Conservation (phyloP, 2,113 vertebrate species). For the Notechis scutatus region DNA sequence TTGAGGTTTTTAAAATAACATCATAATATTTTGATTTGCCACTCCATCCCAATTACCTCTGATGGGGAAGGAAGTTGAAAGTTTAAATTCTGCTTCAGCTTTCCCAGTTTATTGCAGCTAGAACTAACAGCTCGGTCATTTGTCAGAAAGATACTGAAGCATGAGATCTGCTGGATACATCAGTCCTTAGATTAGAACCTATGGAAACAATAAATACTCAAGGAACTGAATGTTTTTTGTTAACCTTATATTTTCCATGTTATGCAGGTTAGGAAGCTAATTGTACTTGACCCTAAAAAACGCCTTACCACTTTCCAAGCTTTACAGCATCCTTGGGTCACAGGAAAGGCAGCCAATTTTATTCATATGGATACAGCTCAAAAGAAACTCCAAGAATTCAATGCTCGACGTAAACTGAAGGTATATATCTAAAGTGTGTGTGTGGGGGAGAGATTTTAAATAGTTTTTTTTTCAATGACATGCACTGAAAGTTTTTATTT, state of each 20-base stretch:
- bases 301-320: constrained; percentile 83
- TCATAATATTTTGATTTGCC: neutral
- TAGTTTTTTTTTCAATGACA: neutral
- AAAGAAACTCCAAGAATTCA: constrained; percentile 89
- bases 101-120: neutral
- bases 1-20: neutral
- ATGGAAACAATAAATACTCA: neutral
- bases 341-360: constrained; percentile 85
- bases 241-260: neutral
- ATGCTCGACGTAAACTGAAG: constrained; percentile 87
- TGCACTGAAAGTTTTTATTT: neutral
- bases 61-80: neutral
- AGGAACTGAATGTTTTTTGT: neutral
- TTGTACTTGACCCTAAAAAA: constrained; percentile 86
- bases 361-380: constrained; percentile 87
- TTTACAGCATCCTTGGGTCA: constrained; percentile 86
- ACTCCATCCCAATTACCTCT: neutral
- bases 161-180: neutral
- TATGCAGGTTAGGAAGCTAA: constrained; percentile 82
- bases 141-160: neutral
- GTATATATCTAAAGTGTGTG: constrained; percentile 60
- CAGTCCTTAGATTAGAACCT: neutral
- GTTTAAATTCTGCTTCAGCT: neutral
- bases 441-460: neutral
- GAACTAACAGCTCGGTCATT: neutral